These are phyloP conservation scores for Silurus aristotelis DNA, from an alignment of 2,797 vertebrate genomes.

Conservation along the genomic window DNA sequence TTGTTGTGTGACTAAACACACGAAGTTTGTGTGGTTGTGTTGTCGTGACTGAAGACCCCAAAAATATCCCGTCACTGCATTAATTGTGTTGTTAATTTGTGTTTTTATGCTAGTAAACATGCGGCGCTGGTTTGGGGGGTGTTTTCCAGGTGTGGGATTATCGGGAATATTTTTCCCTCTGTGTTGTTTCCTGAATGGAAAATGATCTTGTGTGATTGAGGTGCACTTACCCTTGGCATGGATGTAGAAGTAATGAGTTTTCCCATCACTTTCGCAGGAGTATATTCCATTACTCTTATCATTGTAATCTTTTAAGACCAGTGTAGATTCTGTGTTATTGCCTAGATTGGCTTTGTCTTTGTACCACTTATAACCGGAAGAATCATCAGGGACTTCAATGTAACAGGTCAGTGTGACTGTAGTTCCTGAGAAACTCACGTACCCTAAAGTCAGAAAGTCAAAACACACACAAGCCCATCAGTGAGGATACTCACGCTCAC, in stretches of 20 bases:
- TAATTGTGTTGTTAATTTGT: too few species aligned
- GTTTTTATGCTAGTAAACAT: too few species aligned
- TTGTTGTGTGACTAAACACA: too few species aligned
- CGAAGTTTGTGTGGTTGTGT: too few species aligned
- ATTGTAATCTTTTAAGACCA: neutral
- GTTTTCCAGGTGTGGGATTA: too few species aligned
- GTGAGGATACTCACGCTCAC: neutral
- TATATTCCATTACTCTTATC: neutral
- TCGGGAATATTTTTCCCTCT: too few species aligned
- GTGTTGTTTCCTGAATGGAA: neutral
- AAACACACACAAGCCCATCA: neutral
- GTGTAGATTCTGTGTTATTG: accelerated
- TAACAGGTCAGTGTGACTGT: neutral
- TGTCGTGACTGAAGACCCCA: too few species aligned
- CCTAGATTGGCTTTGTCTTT: accelerated
- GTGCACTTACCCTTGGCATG: slow-evolving; percentile 63
- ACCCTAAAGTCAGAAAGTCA: neutral
- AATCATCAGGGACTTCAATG: neutral
- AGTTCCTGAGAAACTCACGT: accelerated
- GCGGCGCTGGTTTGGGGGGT: too few species aligned
- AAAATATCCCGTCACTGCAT: too few species aligned
- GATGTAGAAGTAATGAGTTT: slow-evolving; percentile 60
- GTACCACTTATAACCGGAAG: too few species aligned
- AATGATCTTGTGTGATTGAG: neutral
- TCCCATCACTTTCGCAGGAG: accelerated